Percentiles rank a stretch among this genome's conserved stretches.
phyloP scores from a whole-genome alignment of 2,888 invertebrate species.

The Nycteola revayana region DNA sequence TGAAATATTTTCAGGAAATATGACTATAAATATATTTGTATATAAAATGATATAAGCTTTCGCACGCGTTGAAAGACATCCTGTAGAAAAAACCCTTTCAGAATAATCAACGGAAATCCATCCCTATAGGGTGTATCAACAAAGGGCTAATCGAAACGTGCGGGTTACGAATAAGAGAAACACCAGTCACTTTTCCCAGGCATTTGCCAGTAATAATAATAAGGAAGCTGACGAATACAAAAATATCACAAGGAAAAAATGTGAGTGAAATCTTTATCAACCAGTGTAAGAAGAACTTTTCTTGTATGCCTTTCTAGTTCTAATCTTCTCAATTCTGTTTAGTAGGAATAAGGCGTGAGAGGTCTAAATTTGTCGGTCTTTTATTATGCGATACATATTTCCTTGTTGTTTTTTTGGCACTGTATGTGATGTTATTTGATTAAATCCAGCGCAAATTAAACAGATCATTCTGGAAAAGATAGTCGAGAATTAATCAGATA shows the following conservation, averaged over 20 bases:
- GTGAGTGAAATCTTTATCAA: constrained; percentile 45
- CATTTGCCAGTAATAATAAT: constrained; percentile 48
- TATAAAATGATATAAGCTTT: too few species aligned
- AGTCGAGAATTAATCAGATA: too few species aligned
- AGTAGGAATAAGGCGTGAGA: constrained; percentile 12
- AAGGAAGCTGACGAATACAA: constrained; percentile 40
- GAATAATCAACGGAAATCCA: constrained; percentile 13
- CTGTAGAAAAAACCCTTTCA: constrained; percentile 10
- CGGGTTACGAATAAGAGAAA: constrained; percentile 25
- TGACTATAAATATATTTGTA: too few species aligned
- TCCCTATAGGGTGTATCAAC: constrained; percentile 9
- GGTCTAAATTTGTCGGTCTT: constrained; percentile 30
- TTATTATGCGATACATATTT: constrained; percentile 44
- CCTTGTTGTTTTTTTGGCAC: too few species aligned
- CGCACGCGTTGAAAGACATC: too few species aligned
- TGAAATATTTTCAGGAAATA: too few species aligned
- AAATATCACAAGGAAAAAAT: constrained; percentile 54
- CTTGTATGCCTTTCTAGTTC: constrained; percentile 2
- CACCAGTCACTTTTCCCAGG: constrained; percentile 42
- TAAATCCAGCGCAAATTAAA: too few species aligned
- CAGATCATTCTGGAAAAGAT: too few species aligned
- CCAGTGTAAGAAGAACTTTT: constrained; percentile 35
- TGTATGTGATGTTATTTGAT: too few species aligned
- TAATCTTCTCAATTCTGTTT: constrained; percentile 7
- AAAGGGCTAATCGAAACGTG: constrained; percentile 19